phyloP scores from a whole-genome alignment of 2,797 vertebrate genomes.

The Rhyacichthys aspro region DNA sequence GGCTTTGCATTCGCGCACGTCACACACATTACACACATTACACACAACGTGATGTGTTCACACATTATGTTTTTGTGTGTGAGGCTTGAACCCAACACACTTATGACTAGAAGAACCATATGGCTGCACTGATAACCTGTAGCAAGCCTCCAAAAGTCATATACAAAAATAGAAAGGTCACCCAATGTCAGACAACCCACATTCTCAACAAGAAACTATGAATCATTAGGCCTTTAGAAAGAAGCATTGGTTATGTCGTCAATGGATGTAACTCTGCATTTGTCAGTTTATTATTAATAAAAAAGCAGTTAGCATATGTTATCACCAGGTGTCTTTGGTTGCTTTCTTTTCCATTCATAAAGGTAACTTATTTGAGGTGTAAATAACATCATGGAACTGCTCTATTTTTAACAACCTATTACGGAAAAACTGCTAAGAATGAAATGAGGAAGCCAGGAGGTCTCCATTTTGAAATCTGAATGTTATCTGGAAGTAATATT shows the following conservation, averaged over 20 bases:
- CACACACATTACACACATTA: slow-evolving; percentile 1
- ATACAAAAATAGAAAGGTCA: too few relatives aligned
- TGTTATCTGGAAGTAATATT: neutral
- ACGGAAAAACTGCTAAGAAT: neutral
- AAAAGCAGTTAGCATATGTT: too few relatives aligned
- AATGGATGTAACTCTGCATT: too few relatives aligned
- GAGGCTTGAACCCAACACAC: neutral
- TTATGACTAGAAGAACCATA: neutral
- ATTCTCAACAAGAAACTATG: too few relatives aligned
- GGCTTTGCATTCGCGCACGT: slow-evolving; percentile 15
- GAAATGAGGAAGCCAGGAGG: neutral
- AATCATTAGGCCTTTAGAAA: too few relatives aligned
- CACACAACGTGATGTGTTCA: too few relatives aligned
- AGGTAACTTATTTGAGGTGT: neutral
- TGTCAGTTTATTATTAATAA: too few relatives aligned
- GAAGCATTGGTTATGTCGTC: too few relatives aligned
- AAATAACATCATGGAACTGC: neutral
- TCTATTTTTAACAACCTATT: neutral
- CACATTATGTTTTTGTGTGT: neutral
- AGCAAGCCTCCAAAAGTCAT: too few relatives aligned
- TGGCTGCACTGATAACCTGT: neutral
- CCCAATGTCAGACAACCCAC: too few relatives aligned
- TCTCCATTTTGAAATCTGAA: slow-evolving; percentile 28
- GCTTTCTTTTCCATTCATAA: neutral
- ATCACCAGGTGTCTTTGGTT: neutral